These are phyloP conservation scores for Pyrgus malvae DNA, from an alignment of 2,888 invertebrate genomes.

Conservation along the genomic window DNA sequence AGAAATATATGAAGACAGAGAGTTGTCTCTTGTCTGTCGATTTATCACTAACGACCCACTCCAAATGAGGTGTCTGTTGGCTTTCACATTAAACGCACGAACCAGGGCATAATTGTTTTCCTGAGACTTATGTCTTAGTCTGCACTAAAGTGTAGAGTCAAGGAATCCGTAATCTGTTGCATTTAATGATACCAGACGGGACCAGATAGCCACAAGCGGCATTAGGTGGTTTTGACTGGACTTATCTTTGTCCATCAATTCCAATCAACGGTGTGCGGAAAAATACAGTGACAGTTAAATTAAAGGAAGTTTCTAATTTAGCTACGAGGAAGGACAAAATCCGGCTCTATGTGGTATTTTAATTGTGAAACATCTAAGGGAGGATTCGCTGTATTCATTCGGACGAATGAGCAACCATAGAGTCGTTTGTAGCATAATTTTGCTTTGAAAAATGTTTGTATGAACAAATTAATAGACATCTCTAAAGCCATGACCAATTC, in stretches of 20 bases:
- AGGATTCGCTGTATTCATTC: background rate
- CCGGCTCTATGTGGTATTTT: constrained; percentile 16
- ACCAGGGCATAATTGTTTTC: background rate
- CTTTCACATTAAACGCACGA: constrained; percentile 9
- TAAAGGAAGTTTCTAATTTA: constrained; percentile 19
- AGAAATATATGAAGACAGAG: too few relatives aligned
- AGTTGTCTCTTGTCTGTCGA: background rate
- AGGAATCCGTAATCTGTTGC: background rate
- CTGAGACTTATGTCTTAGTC: background rate
- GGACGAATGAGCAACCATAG: background rate
- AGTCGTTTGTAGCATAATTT: background rate
- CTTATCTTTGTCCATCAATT: background rate
- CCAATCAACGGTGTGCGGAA: constrained; percentile 16
- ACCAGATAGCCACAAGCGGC: background rate
- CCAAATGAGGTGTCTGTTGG: constrained; percentile 1
- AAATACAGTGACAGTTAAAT: constrained; percentile 15
- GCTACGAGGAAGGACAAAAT: constrained; percentile 6
- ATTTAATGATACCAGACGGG: background rate
- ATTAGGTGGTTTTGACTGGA: constrained; percentile 10
- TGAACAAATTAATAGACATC: background rate
- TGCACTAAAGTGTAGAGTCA: background rate
- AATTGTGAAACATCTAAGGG: background rate
- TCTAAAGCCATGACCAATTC: constrained; percentile 1
- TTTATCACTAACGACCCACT: constrained; percentile 1
- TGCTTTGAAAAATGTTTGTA: background rate